phyloP scores from a whole-genome alignment of 2,113 vertebrate genomes.

The Chinchilla lanigera region DNA sequence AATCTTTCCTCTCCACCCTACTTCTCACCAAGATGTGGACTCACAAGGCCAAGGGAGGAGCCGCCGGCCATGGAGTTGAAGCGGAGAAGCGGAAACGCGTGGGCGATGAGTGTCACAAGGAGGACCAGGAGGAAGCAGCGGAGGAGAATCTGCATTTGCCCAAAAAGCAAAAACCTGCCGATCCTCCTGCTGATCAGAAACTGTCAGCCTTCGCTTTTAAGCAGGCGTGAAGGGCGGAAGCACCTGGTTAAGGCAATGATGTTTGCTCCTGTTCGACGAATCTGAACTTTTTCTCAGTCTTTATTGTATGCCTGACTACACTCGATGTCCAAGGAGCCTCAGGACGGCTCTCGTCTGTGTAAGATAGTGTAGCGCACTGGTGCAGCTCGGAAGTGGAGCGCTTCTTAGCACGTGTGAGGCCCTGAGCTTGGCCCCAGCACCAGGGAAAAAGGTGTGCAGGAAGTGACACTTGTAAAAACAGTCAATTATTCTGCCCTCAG shows the following conservation, averaged over 20 bases:
- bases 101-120: conserved; percentile 67
- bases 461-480: background rate
- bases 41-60: conserved; percentile 90
- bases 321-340: background rate
- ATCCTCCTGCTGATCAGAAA: conserved; percentile 85
- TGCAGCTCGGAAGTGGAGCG: background rate
- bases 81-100: conserved; percentile 91
- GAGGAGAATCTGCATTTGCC: conserved; percentile 83
- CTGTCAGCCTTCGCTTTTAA: conserved; percentile 95
- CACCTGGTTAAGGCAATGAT: background rate
- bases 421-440: too few relatives aligned
- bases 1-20: background rate
- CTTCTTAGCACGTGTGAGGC: background rate
- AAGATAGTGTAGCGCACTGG: background rate
- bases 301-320: background rate
- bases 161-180: conserved; percentile 90
- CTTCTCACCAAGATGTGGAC: conserved; percentile 89
- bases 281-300: background rate
- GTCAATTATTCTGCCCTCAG: background rate
- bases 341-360: background rate
- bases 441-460: background rate
- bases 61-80: conserved; percentile 81
- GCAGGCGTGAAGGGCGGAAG: conserved; percentile 83
- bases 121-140: conserved; percentile 60
- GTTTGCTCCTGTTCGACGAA: background rate